Base-by-base conservation (phyloP, 2,113 vertebrate genomes). In the Austrofundulus limnaeus region DNA sequence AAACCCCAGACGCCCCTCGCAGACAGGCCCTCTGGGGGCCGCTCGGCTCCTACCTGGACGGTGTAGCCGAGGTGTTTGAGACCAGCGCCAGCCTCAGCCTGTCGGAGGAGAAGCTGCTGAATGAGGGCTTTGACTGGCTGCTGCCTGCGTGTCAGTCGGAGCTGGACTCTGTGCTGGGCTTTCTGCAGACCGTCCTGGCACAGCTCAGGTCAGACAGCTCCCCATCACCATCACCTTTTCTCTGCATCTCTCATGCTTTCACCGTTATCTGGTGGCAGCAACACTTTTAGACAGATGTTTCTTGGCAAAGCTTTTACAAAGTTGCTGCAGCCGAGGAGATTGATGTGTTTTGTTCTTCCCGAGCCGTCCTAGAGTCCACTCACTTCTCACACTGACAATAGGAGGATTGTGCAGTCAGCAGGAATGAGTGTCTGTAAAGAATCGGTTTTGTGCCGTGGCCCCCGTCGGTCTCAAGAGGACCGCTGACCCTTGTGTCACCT, bases 21-120 rank as follows among this genome's bases (percentile, higher is more conserved):
- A 95, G 89, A 72, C 90, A 94, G 7, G 90, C 90, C 74, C 93
- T 97, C 11, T 99, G 97, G 97, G 92, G 87, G 19, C 90, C 95
- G 8, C 93, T 99, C 23, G 93, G 92, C 31, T 91, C 94, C 7
- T 99, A 98, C 74, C 83, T 98, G 60, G 96, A 98, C 68, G 95
- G 96, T 4, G 94, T 95, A 66, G 92, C 94, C 6, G 96, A 98
- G 87, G 94, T 96, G 49, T 97, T 98, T 70, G 95, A 98, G 81
- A 96, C 89, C 4, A 96, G 96, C 84, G 28, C 72, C 67, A 84
- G 72, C 70, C 89, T 98, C 45, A 89, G 90, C 66, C 91, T 96
- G 71, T 96, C 97, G 5, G 94, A 99, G 72, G 97, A 98, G 57
- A 95, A 93, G 88, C 84, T 99, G 64, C 90, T 98, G n/a, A 94